Evolutionary conservation across 1,140 invertebrate species (phyloP).

Genomic region (Drosophila auraria): DNA sequence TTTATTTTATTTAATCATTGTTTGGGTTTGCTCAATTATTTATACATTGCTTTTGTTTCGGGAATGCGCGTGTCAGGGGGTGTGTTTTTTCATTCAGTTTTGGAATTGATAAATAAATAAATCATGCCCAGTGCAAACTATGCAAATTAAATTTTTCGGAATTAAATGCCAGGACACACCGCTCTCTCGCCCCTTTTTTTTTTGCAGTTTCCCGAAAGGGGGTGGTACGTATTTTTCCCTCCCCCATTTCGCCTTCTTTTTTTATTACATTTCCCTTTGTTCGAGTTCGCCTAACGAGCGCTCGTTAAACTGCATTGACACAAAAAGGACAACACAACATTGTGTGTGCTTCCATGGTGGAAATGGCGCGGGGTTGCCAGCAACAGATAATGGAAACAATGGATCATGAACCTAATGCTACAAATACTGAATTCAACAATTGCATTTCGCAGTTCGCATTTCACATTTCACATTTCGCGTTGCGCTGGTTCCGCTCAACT

Average conservation of each 20-base stretch:
- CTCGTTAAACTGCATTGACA: conserved; percentile 81
- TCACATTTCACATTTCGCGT: conserved; percentile 70
- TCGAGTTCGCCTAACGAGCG: conserved; percentile 70
- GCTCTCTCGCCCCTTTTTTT: neutral
- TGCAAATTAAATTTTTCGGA: conserved; percentile 54
- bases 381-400: conserved; percentile 82
- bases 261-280: conserved; percentile 78
- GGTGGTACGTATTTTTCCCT: neutral
- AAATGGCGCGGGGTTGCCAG: conserved; percentile 25
- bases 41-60: conserved; percentile 55
- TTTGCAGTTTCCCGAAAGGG: conserved; percentile 23
- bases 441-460: conserved; percentile 70
- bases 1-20: conserved; percentile 60
- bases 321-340: conserved; percentile 75
- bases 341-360: conserved; percentile 49
- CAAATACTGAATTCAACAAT: conserved; percentile 77
- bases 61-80: conserved; percentile 8
- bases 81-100: conserved; percentile 19
- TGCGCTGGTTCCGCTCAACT: conserved; percentile 47
- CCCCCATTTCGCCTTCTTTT: conserved; percentile 16
- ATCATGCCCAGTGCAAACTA: conserved; percentile 42
- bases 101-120: conserved; percentile 46
- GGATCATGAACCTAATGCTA: conserved; percentile 76
- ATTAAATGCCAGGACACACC: conserved; percentile 43
- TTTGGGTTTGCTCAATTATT: conserved; percentile 55